Evolutionary conservation across 1,140 invertebrate genomes (phyloP), one percentile per base, ranked within the genome.

Genomic region (Bombus cullumanus): DNA sequence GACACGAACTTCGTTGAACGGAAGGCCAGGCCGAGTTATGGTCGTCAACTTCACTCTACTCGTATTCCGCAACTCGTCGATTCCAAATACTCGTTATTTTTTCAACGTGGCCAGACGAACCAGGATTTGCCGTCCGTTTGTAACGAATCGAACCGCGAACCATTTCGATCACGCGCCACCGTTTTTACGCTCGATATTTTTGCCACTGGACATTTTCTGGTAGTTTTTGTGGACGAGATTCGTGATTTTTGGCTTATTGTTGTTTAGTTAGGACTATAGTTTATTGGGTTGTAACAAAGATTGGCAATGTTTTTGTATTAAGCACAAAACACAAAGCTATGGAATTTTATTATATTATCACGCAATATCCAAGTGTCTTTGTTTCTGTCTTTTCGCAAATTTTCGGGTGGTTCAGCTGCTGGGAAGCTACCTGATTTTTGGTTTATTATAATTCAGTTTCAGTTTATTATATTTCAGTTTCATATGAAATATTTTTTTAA

Each of bases 1-100:
- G 88, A 62, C 81, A 69, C 86, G 81, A 81, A 47, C 34, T 72
- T 85, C 68, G 64, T 34, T 18, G 64, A 9, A 47, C 34, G 39
- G 74, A 37, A 89, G 64, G 68, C 28, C 41, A 25, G 64, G 57
- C 59, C 87, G 88, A 90, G 85, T 90, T 90, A 90, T 87, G 83
- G 34, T 15, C 68, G 77, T 64, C 66, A 53, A 72, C 43, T 71
- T 37, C 66, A 53, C 75, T 41, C 81, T 73, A 37, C 81, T 62
- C 28, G 59, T 62, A 83, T 79, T 62, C 77, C 62, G 68, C 47
- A 31, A 22, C 83, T 68, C 41, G 62, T 53, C 62, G 39, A 77
- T 78, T 47, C 28, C 78, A 69, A 77, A 86, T 62, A 76, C 74
- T 71, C 41, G 69, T 79, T 68, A 77, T 62, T 76, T 86, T 76